Conservation (phyloP, 2,888 invertebrate genomes). For the Hemicrepidius hirtus region DNA sequence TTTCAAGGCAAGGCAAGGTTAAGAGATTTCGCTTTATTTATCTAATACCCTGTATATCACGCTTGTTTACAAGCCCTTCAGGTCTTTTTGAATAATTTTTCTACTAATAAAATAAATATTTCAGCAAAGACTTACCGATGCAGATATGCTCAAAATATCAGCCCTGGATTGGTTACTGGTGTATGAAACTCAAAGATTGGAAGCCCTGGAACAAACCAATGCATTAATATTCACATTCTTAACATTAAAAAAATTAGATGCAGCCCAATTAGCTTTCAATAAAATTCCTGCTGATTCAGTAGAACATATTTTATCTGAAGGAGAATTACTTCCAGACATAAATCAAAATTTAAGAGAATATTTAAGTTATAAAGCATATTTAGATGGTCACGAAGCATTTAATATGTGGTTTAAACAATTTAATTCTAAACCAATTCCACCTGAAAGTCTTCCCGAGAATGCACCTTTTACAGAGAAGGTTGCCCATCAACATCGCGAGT, state of each 20-base stretch:
- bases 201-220: conserved; percentile 92
- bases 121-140: conserved; percentile 74
- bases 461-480: conserved; percentile 91
- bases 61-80: too few species aligned
- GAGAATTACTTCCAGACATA: conserved; percentile 72
- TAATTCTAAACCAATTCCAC: conserved; percentile 84
- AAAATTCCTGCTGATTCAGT: conserved; percentile 83
- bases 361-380: conserved; percentile 90
- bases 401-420: conserved; percentile 92
- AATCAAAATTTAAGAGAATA: conserved; percentile 83
- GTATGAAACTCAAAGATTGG: conserved; percentile 84
- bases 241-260: conserved; percentile 86
- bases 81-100: too few species aligned
- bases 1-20: too few species aligned
- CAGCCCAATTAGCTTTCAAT: conserved; percentile 84
- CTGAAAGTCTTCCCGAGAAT: conserved; percentile 76
- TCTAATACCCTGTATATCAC: too few species aligned
- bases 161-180: conserved; percentile 92
- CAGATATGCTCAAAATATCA: conserved; percentile 83
- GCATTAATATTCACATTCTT: conserved; percentile 90
- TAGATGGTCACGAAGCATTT: conserved; percentile 91
- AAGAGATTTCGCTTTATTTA: too few species aligned
- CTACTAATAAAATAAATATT: too few species aligned
- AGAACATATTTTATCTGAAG: conserved; percentile 73
- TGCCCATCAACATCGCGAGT: conserved; percentile 88